phyloP scores from a whole-genome alignment of 1,140 invertebrate species.

The Microplitis demolitor region DNA sequence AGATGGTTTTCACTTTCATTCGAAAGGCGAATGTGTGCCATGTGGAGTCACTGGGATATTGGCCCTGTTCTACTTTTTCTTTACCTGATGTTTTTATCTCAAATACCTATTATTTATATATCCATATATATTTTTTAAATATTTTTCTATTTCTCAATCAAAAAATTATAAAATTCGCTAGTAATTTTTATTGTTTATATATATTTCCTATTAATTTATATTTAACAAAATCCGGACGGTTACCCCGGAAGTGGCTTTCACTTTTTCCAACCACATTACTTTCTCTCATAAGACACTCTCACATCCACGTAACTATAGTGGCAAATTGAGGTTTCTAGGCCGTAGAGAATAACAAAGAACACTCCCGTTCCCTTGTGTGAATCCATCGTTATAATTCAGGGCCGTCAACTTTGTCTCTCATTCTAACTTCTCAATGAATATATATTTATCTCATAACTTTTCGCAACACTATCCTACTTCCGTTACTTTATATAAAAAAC shows the following conservation, averaged over 20 bases:
- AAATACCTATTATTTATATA: too few species aligned
- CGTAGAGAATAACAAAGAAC: conserved; percentile 34
- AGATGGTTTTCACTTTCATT: conserved; percentile 59
- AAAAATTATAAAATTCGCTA: neutral
- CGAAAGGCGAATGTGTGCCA: conserved; percentile 47
- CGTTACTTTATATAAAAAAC: too few species aligned
- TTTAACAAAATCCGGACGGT: conserved; percentile 29
- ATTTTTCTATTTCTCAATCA: too few species aligned
- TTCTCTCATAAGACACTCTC: conserved; percentile 33
- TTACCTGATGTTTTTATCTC: conserved; percentile 40
- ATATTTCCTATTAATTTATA: neutral
- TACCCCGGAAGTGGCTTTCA: conserved; percentile 59
- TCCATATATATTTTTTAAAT: too few species aligned
- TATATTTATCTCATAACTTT: too few species aligned
- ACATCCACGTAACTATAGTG: neutral
- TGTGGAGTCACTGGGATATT: conserved; percentile 57
- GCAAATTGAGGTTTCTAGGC: conserved; percentile 50
- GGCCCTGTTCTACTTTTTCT: conserved; percentile 58
- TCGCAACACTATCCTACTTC: too few species aligned
- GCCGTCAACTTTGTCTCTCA: too few species aligned
- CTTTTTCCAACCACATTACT: conserved; percentile 47
- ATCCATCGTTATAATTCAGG: too few species aligned
- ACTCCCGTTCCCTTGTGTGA: too few species aligned
- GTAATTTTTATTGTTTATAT: neutral
- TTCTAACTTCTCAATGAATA: too few species aligned